A percentile compares a stretch with the other conserved stretches of the same genome.
phyloP scores from a whole-genome alignment of 1,140 invertebrate genomes.

The Leptonema lineaticorne region DNA sequence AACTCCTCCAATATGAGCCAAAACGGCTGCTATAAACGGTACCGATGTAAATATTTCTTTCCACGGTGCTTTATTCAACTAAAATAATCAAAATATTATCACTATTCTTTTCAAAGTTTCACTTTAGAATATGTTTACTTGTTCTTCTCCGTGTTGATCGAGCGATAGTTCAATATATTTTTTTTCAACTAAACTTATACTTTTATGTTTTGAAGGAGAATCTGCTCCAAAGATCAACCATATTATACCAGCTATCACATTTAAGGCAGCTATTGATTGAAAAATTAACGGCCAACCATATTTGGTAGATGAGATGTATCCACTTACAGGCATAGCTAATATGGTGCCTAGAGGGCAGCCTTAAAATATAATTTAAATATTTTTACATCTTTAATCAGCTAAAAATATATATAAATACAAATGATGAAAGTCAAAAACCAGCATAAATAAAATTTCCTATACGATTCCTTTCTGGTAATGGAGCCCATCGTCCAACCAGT shows the following conservation, averaged over 20 bases:
- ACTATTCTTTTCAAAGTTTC: neutral
- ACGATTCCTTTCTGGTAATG: slow-evolving; percentile 45
- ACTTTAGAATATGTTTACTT: neutral
- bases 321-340: slow-evolving; percentile 4
- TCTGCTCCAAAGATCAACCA: slow-evolving; percentile 29
- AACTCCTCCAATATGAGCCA: slow-evolving; percentile 18
- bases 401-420: neutral
- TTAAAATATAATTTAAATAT: neutral
- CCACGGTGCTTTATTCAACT: slow-evolving; percentile 20
- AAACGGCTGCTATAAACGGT: neutral
- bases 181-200: slow-evolving; percentile 26
- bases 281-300: slow-evolving; percentile 36
- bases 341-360: slow-evolving; percentile 24
- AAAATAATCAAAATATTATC: slow-evolving; percentile 6
- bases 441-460: slow-evolving; percentile 47
- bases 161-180: slow-evolving; percentile 31
- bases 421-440: slow-evolving; percentile 42
- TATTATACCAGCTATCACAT: slow-evolving; percentile 9
- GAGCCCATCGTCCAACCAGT: slow-evolving; percentile 74
- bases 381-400: neutral
- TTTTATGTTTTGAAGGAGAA: slow-evolving; percentile 30
- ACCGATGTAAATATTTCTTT: slow-evolving; percentile 3
- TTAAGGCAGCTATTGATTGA: slow-evolving; percentile 26
- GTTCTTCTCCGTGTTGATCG: neutral
- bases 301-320: slow-evolving; percentile 10